phyloP scores from a whole-genome alignment of 2,888 invertebrate species.

The Hybos culiciformis region DNA sequence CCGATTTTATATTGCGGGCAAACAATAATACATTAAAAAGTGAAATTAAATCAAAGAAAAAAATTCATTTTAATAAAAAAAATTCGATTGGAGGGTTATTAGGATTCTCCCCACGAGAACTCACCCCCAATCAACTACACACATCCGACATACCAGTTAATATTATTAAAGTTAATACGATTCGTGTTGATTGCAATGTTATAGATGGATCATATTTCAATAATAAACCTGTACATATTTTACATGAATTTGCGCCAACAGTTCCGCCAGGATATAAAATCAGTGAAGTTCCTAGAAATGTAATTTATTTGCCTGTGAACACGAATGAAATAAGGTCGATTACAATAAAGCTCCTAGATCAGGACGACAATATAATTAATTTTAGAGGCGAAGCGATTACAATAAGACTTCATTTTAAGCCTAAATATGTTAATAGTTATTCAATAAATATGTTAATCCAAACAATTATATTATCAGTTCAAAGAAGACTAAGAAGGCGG shows the following conservation, averaged over 20 bases:
- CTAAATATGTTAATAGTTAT: no score
- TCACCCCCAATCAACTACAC: slow-evolving; percentile 13
- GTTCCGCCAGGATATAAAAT: slow-evolving; percentile 24
- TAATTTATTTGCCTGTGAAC: slow-evolving; percentile 22
- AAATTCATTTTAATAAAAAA: slow-evolving; percentile 6
- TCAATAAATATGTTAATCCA: no score
- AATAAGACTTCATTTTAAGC: slow-evolving; percentile 15
- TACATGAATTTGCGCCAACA: slow-evolving; percentile 23
- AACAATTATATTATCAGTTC: no score
- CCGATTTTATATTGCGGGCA: slow-evolving; percentile 3
- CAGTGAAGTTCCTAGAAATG: slow-evolving; percentile 22
- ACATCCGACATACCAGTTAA: slow-evolving; percentile 21
- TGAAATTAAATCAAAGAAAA: slow-evolving; percentile 5
- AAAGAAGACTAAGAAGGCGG: background rate
- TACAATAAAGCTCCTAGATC: slow-evolving; percentile 20
- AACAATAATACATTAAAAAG: slow-evolving; percentile 7
- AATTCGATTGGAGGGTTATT: slow-evolving; percentile 6
- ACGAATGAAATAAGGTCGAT: slow-evolving; percentile 17
- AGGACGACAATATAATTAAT: slow-evolving; percentile 20
- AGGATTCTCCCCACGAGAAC: slow-evolving; percentile 5
- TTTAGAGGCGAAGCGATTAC: slow-evolving; percentile 22
- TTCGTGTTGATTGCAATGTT: slow-evolving; percentile 10
- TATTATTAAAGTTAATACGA: slow-evolving; percentile 18
- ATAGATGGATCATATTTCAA: slow-evolving; percentile 7
- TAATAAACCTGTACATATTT: slow-evolving; percentile 20